A percentile compares a stretch with the other conserved stretches of the same genome.
These are phyloP conservation scores for Cladorhizidae sp. DNA, from an alignment of 37 sponge, comb jelly and placozoan species.

Conservation along the genomic window DNA sequence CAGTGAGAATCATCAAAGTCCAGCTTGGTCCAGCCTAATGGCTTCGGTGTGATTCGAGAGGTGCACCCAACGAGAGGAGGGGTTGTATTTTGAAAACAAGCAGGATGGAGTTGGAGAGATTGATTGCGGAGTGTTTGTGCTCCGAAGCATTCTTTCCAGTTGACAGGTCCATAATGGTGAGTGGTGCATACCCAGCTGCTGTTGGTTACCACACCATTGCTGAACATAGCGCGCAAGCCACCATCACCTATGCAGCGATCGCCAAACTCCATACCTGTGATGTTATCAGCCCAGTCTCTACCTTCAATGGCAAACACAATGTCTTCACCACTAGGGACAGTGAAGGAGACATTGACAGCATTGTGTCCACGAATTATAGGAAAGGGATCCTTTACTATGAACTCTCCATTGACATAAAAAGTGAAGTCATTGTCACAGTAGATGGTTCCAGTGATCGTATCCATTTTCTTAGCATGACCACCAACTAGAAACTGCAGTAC, in stretches of 20 bases:
- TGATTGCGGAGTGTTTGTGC: conserved; percentile 23
- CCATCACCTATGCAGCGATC: conserved; percentile 22
- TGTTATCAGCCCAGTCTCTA: conserved; percentile 29
- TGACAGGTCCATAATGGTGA: conserved; percentile 41
- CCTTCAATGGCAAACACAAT: conserved; percentile 35
- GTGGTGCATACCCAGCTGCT: conserved; percentile 23
- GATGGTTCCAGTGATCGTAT: conserved; percentile 35
- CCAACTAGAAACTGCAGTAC: neutral
- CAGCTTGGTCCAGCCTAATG: conserved; percentile 25
- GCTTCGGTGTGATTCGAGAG: neutral
- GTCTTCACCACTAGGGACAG: conserved; percentile 15
- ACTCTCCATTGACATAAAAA: conserved; percentile 43
- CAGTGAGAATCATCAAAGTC: conserved; percentile 53
- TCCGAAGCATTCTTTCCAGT: conserved; percentile 42
- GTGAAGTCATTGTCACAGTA: conserved; percentile 34
- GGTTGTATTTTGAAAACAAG: neutral
- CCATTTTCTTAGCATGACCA: neutral
- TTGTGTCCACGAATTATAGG: conserved; percentile 14
- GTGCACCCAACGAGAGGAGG: conserved; percentile 17
- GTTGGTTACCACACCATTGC: conserved; percentile 53
- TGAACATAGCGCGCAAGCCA: conserved; percentile 36
- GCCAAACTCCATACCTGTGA: conserved; percentile 28
- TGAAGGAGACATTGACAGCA: conserved; percentile 46
- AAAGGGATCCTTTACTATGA: conserved; percentile 19
- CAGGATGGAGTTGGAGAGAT: conserved; percentile 19